Evolutionary conservation across 1,140 invertebrate species (phyloP).

Genomic region (Nasonia longicornis): DNA sequence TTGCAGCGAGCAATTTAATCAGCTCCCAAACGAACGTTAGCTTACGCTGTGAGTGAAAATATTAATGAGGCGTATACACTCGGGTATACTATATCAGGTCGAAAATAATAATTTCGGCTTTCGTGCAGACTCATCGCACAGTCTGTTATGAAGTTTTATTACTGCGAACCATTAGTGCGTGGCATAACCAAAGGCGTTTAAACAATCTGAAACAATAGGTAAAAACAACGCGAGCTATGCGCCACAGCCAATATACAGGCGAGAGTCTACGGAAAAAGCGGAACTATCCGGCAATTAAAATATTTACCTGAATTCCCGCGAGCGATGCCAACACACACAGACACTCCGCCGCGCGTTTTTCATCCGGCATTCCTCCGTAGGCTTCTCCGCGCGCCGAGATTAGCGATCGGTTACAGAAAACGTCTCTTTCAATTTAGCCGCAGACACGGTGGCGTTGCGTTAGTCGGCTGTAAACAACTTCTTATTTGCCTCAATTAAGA

Average conservation of each 20-base stretch:
- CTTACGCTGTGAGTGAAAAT: no score
- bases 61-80: no score
- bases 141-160: no score
- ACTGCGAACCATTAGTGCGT: background rate
- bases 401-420: background rate
- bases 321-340: background rate
- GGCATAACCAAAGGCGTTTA: background rate
- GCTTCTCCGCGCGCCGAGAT: background rate
- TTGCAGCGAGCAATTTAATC: no score
- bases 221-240: background rate
- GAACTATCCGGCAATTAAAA: slow-evolving; percentile 13
- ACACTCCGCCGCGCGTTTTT: background rate
- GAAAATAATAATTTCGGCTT: no score
- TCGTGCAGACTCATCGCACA: no score
- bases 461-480: background rate
- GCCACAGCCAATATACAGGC: background rate
- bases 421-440: background rate
- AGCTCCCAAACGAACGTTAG: background rate
- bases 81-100: no score
- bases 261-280: background rate
- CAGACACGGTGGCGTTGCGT: background rate
- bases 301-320: background rate
- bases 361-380: background rate
- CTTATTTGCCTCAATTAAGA: background rate
- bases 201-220: background rate